Conservation (phyloP, 2,797 vertebrate genomes). For the Avahi laniger region DNA sequence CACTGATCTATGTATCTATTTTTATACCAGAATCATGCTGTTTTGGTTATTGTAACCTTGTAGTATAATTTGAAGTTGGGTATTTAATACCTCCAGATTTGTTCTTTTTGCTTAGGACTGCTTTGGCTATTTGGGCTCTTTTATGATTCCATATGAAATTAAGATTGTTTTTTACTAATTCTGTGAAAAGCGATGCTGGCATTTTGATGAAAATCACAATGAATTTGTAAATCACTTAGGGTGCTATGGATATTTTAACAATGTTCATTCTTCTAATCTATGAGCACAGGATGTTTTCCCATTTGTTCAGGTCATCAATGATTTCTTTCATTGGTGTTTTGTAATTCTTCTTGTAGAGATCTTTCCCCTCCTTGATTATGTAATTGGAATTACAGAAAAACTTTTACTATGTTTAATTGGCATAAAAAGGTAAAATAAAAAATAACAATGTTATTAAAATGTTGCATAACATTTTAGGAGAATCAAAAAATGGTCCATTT, state of each 20-base stretch:
- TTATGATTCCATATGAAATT: background rate
- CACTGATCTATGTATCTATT: background rate
- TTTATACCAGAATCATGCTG: background rate
- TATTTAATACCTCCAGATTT: background rate
- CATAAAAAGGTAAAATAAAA: constrained; percentile 3
- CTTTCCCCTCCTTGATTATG: background rate
- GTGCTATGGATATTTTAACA: background rate
- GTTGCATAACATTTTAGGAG: background rate
- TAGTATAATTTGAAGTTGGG: background rate
- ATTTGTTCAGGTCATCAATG: background rate
- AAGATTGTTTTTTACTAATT: background rate
- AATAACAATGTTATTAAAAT: background rate
- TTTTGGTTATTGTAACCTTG: background rate
- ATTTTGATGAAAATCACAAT: background rate
- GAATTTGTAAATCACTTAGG: background rate
- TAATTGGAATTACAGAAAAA: background rate
- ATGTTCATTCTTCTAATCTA: background rate
- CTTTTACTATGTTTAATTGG: background rate
- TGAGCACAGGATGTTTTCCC: background rate
- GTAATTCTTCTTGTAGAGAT: background rate
- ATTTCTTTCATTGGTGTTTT: background rate
- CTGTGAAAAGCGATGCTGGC: background rate
- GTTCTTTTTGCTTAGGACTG: background rate
- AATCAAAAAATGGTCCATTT: background rate
- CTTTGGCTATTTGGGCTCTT: background rate